phyloP scores from a whole-genome alignment of 2,113 vertebrate species.

The Bos indicus region DNA sequence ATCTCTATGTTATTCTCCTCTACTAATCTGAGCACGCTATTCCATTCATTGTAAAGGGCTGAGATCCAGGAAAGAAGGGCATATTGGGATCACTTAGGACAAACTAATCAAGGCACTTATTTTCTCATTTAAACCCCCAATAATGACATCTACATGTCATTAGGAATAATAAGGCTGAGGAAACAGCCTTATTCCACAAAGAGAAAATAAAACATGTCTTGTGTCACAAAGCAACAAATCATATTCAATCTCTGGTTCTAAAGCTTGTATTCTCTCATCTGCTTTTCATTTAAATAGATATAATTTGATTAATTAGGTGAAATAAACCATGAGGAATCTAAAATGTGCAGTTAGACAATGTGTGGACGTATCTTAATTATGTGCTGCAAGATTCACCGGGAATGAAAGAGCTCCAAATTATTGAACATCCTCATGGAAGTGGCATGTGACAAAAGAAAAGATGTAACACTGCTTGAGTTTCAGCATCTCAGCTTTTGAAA shows the following conservation, averaged over 20 bases:
- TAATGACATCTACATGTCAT: neutral
- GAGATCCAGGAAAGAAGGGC: neutral
- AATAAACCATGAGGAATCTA: neutral
- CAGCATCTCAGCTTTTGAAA: neutral
- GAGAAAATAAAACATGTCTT: neutral
- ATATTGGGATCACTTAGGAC: neutral
- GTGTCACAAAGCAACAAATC: neutral
- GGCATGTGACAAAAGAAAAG: neutral
- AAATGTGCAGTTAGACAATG: neutral
- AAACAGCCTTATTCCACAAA: neutral
- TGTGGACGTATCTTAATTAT: neutral
- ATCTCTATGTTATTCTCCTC: neutral
- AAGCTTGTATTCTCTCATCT: neutral
- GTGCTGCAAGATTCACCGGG: neutral
- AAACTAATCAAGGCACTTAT: neutral
- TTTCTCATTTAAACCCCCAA: neutral
- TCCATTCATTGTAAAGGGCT: neutral
- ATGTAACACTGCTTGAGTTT: accelerated
- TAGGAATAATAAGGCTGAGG: neutral
- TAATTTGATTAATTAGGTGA: neutral
- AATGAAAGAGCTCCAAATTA: neutral
- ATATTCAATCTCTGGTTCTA: neutral
- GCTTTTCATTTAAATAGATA: neutral
- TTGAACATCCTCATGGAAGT: neutral
- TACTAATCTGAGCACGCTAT: neutral